phyloP scores from a whole-genome alignment of 2,113 vertebrate species.

The Philantomba maxwellii region DNA sequence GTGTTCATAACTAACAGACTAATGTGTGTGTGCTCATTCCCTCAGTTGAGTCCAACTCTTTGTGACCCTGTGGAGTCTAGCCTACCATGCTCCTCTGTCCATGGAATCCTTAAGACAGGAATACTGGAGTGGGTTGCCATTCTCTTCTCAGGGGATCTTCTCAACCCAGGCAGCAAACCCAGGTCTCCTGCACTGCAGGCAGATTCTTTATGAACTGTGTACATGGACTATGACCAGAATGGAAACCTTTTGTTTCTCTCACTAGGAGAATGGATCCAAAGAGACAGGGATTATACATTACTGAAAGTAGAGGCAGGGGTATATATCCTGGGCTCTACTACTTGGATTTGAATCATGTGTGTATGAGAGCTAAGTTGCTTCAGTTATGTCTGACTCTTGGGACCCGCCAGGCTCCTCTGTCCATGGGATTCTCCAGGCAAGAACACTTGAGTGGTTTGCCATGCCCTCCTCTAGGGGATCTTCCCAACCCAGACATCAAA shows the following conservation, averaged over 20 bases:
- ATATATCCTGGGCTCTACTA: neutral
- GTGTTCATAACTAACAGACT: neutral
- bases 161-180: neutral
- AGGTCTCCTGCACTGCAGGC: neutral
- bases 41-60: neutral
- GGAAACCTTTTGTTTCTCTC: neutral
- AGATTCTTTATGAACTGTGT: neutral
- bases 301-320: neutral
- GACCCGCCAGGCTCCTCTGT: neutral
- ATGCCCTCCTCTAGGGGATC: neutral
- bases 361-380: neutral
- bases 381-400: neutral
- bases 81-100: neutral
- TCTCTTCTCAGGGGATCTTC: neutral
- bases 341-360: neutral
- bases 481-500: neutral
- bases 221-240: too few species aligned
- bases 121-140: neutral
- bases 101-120: neutral
- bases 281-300: accelerated
- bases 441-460: neutral
- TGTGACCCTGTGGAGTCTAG: neutral
- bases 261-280: neutral
- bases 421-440: neutral
- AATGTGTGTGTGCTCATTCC: neutral